Base-by-base conservation (phyloP, 2,113 vertebrate species). In the Xiphophorus maculatus region DNA sequence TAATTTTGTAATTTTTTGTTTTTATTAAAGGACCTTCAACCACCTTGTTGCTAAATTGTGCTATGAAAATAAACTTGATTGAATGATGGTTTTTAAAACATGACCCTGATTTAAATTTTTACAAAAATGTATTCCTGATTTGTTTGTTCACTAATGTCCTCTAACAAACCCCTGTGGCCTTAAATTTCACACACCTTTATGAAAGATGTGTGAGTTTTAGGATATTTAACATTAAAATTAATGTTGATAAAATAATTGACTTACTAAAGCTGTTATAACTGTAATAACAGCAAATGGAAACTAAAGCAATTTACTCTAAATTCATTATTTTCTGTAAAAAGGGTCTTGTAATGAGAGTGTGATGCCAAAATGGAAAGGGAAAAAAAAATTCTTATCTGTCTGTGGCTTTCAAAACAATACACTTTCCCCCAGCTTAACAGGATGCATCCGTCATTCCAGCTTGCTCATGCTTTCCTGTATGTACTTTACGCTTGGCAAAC, bases 401-500 rank as follows among this genome's bases (percentile, higher is more conserved):
- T 15, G 2, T 54, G 3, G 25, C 22, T 14, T 62, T 67, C 68
- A 25, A 61, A 79, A 87, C n/a, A 71, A 35, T 3, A 80, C 84
- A 85, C 80, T 80, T 88, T 88, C 79, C 84, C 35, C 67, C 0
- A 29, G 51, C 25, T 44, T 42, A 80, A 84, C 84, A 93, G 93
- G 91, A 92, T 87, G 29, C 75, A 48, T 70, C 69, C 4, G 51
- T 78, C 22, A 77, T 74, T 82, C 19, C 48, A 69, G 25, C 29
- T 62, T 60, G 30, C 69, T 80, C 72, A 73, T 63, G 5, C 9
- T 30, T 90, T 94, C 90, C 93, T 90, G 80, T 82, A 54, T 42
- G 87, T 88, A 85, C 66, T 87, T 91, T 76, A 87, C 86, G 37
- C 85, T 82, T 90, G 82, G 83, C 91, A 77, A 42, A 29, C 0